Percentiles rank a stretch among this genome's conserved stretches.
Conservation (phyloP, 2,888 invertebrate species). For the Salpingus planirostris region DNA sequence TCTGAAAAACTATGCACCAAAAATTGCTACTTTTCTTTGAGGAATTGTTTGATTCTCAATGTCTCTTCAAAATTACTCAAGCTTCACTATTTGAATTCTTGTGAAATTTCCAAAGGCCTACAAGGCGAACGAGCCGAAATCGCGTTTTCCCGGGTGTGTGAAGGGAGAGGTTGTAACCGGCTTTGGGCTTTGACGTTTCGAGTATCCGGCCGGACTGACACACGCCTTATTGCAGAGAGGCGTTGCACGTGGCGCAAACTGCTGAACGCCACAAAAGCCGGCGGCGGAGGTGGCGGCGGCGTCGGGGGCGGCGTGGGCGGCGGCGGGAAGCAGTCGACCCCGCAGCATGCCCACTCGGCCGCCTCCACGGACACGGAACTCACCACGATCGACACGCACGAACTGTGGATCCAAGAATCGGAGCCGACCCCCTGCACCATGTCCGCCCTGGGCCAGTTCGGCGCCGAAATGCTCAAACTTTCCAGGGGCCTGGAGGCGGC, state of each 20-base stretch:
- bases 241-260: conserved; percentile 70
- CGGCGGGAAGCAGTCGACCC: conserved; percentile 28
- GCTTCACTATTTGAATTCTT: no score
- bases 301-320: conserved; percentile 8
- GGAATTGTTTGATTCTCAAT: no score
- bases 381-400: conserved; percentile 74
- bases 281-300: neutral
- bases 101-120: no score
- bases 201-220: no score
- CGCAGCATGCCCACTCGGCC: conserved; percentile 59
- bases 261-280: conserved; percentile 43
- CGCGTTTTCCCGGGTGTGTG: no score
- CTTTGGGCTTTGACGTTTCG: conserved; percentile 1
- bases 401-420: conserved; percentile 62
- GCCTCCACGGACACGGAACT: conserved; percentile 78
- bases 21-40: no score
- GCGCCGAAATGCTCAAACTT: conserved; percentile 77
- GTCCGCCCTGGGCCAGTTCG: conserved; percentile 78
- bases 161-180: neutral
- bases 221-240: conserved; percentile 53
- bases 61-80: no score
- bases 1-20: no score
- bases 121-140: conserved; percentile 1
- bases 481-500: conserved; percentile 73
- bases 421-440: conserved; percentile 74